A percentile compares a stretch with the other conserved stretches of the same genome.
Conservation (phyloP, 1,140 invertebrate species). For the Hypothenemus hampei region DNA sequence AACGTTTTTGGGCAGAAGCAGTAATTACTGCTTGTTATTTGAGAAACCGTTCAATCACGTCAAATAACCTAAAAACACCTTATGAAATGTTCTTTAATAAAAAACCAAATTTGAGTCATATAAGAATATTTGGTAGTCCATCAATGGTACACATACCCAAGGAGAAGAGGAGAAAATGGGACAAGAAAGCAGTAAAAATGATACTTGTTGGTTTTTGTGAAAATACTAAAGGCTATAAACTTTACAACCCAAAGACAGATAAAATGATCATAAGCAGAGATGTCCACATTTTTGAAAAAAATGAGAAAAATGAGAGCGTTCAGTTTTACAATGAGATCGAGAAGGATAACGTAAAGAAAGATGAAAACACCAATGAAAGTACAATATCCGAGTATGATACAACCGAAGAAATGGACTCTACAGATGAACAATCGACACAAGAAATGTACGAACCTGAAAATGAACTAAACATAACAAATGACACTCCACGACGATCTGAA, state of each 20-base stretch:
- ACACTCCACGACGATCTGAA: neutral
- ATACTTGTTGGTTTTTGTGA: conserved; percentile 39
- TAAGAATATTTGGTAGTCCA: conserved; percentile 38
- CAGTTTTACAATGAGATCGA: neutral
- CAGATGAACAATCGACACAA: neutral
- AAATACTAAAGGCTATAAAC: conserved; percentile 32
- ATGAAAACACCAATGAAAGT: neutral
- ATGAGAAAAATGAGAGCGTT: neutral
- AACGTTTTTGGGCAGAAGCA: conserved; percentile 45
- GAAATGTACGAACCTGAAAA: neutral
- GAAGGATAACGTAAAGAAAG: neutral
- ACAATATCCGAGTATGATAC: neutral
- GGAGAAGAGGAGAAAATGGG: conserved; percentile 34
- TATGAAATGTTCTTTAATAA: conserved; percentile 10
- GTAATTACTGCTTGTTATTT: conserved; percentile 37
- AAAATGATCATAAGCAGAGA: conserved; percentile 11
- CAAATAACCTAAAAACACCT: conserved; percentile 1
- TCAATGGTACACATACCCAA: conserved; percentile 29
- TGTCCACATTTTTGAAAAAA: conserved; percentile 8
- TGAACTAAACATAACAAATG: neutral
- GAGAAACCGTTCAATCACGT: neutral
- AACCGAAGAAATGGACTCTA: neutral
- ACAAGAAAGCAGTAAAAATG: conserved; percentile 35
- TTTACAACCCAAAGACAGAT: conserved; percentile 6
- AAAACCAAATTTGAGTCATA: conserved; percentile 31